These are phyloP conservation scores for Setophaga petechia DNA, from an alignment of 2,113 vertebrate species.

Conservation along the genomic window DNA sequence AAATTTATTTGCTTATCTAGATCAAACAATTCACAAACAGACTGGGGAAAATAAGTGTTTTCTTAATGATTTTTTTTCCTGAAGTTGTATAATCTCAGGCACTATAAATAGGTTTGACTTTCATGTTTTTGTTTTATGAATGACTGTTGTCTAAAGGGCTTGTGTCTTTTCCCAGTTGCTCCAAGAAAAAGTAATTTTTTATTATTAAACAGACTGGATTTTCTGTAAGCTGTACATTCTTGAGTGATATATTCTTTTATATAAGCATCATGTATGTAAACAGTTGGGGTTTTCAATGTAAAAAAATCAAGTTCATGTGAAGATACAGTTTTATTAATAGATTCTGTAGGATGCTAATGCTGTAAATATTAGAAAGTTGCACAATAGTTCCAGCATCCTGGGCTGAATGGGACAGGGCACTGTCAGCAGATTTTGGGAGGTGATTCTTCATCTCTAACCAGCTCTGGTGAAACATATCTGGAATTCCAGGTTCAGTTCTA, in stretches of 20 bases:
- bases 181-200: not conserved
- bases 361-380: not conserved
- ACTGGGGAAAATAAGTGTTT: not conserved
- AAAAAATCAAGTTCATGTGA: not conserved
- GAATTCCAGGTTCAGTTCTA: not conserved
- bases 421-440: not conserved
- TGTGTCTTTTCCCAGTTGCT: not conserved
- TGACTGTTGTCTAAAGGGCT: not conserved
- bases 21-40: not conserved
- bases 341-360: not conserved
- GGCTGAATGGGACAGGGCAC: not conserved
- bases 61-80: not conserved
- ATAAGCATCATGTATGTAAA: not conserved
- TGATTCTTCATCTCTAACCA: not conserved
- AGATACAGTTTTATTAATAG: not conserved
- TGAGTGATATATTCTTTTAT: not conserved
- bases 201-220: not conserved
- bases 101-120: not conserved
- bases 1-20: not conserved
- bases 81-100: not conserved
- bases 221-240: not conserved
- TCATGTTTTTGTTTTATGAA: not conserved
- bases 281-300: not conserved
- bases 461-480: not conserved
- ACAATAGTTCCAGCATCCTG: not conserved